Conservation (phyloP, 1,140 invertebrate genomes). For the Melipona quadrifasciata region DNA sequence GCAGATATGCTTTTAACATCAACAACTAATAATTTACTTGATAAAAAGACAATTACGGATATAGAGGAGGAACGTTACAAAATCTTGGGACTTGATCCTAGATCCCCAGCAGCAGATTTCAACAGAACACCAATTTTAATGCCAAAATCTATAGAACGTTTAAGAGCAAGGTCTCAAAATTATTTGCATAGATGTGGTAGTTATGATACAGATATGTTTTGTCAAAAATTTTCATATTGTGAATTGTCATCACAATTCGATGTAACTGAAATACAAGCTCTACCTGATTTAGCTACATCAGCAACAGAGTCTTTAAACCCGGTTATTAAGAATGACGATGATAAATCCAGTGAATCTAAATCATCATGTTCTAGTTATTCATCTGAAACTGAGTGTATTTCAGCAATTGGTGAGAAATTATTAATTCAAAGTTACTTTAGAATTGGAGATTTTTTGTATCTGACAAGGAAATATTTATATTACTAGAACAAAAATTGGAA, state of each 20-base stretch:
- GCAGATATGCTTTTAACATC: conserved; percentile 15
- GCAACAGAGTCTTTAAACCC: background rate
- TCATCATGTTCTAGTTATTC: background rate
- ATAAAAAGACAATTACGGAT: conserved; percentile 31
- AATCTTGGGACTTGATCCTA: conserved; percentile 68
- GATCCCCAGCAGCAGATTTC: conserved; percentile 75
- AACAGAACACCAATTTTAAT: conserved; percentile 75
- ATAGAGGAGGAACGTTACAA: conserved; percentile 56
- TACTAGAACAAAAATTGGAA: background rate
- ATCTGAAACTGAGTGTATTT: conserved; percentile 10
- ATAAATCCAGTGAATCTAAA: background rate
- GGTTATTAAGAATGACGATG: background rate
- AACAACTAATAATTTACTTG: conserved; percentile 24
- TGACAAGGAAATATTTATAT: conserved; percentile 7
- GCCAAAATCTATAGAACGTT: conserved; percentile 63
- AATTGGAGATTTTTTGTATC: background rate
- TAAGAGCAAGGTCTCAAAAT: conserved; percentile 52
- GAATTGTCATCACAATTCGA: conserved; percentile 60
- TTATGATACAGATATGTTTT: conserved; percentile 47
- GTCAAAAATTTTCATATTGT: conserved; percentile 59
- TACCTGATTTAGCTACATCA: conserved; percentile 46
- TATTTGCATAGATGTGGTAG: conserved; percentile 32
- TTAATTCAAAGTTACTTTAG: conserved; percentile 3
- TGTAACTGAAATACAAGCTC: conserved; percentile 69
- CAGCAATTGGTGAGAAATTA: conserved; percentile 34